These are phyloP conservation scores for Andinoacara biseriatus DNA, from an alignment of 2,113 vertebrate species.

Conservation along the genomic window DNA sequence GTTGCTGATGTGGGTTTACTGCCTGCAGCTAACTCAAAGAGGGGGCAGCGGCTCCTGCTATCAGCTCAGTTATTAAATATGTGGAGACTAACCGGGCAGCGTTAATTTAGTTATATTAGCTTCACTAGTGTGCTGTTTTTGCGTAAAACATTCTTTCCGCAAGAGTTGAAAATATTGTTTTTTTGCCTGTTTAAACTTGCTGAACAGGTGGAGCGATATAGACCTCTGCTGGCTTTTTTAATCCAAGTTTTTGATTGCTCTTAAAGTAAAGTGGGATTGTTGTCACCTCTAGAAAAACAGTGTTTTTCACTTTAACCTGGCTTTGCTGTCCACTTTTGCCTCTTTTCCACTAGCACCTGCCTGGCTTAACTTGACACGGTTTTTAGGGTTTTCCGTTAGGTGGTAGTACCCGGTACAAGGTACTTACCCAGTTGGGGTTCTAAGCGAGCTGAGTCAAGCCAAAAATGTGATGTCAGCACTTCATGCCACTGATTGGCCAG, in stretches of 20 bases:
- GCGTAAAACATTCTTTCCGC: background rate
- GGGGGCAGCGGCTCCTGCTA: background rate
- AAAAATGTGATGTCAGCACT: too few relatives aligned
- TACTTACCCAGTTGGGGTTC: too few relatives aligned
- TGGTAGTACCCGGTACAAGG: too few relatives aligned
- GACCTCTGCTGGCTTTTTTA: too few relatives aligned
- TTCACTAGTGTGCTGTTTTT: background rate
- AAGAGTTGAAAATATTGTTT: background rate
- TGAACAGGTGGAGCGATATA: background rate
- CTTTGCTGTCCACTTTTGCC: background rate
- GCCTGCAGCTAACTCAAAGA: background rate
- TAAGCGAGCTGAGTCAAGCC: too few relatives aligned
- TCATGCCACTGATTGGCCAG: too few relatives aligned
- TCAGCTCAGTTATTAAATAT: background rate
- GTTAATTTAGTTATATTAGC: background rate
- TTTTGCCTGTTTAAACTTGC: background rate
- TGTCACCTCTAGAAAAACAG: rapidly evolving
- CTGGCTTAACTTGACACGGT: too few relatives aligned
- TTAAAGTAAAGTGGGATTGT: background rate
- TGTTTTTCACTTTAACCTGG: background rate
- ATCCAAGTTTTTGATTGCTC: background rate
- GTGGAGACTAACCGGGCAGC: background rate
- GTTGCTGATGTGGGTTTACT: background rate
- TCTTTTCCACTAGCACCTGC: too few relatives aligned
- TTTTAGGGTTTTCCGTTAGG: too few relatives aligned